phyloP scores from a whole-genome alignment of 2,113 vertebrate species.

The Phoenicopterus ruber region DNA sequence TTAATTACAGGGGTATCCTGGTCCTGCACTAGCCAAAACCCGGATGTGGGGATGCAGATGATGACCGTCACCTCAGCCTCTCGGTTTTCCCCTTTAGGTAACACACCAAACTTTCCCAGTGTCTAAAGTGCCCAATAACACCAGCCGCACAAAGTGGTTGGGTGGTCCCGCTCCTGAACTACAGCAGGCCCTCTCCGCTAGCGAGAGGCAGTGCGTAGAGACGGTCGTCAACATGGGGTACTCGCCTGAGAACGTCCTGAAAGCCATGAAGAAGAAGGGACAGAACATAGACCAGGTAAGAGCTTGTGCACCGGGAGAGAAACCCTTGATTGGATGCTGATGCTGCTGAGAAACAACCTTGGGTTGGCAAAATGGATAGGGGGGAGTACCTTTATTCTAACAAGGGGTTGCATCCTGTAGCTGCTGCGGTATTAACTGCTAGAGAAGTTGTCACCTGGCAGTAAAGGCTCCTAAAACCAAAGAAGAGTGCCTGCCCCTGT shows the following conservation, averaged over 20 bases:
- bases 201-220: conserved; percentile 88
- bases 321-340: neutral
- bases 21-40: neutral
- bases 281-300: conserved; percentile 94
- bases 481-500: neutral
- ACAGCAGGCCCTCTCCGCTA: conserved; percentile 81
- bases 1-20: neutral
- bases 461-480: neutral
- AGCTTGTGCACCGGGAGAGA: neutral
- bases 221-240: conserved; percentile 95
- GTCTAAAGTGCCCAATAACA: conserved; percentile 77
- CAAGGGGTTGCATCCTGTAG: neutral
- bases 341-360: neutral
- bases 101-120: conserved; percentile 61
- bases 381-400: neutral
- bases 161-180: neutral
- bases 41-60: neutral
- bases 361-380: neutral
- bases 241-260: conserved; percentile 86
- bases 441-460: neutral
- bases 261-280: conserved; percentile 95
- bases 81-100: conserved; percentile 41
- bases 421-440: neutral
- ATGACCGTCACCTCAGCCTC: neutral
- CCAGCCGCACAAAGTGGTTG: neutral